Base-by-base conservation (phyloP, 2,797 vertebrate genomes). In the Gambelia wislizenii region DNA sequence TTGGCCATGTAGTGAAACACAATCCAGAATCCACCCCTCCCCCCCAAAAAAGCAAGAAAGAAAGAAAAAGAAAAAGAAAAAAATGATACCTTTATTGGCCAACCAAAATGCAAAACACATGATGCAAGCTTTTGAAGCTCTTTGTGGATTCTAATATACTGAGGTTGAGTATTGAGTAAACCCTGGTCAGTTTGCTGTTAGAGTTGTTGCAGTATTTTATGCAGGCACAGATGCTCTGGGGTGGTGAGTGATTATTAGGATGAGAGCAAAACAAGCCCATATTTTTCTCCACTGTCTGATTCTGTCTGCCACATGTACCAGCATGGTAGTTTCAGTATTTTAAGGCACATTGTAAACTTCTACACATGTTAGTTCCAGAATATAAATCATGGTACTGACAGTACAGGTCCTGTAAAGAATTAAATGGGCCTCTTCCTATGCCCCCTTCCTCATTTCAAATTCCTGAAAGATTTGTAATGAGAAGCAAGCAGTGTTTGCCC, bases 391-490 rank as follows among this genome's bases (percentile, higher is more conserved):
- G 14, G 39, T 36, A 33, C n/a, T 44, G 76, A 80, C 16, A 69
- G 47, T 42, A 42, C n/a, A n/a, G 20, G 13, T 87, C 33, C 20
- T 84, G 27, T n/a, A 47, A 69, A 42, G 13, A 79, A 52, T 86
- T 54, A 86, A 85, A 74, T 80, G 9, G n/a, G 12, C 36, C 27
- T 52, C 56, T 33, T 54, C 44, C 27, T 25, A 30, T 5, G 0
- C 27, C 70, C 47, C 36, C 7, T 52, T 42, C 6, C 4, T 70
- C 14, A 20, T 10, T 54, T 39, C 36, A 85, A 36, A 87, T 85
- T 84, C 67, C 42, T 75, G 27, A 14, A 30, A 4, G 5, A 80
- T 89, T 74, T 85, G 83, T 85, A 80, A 67, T 80, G 30, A 64
- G 39, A 85, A 75, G 30, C 33, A 82, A 14, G 6, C 44, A 67